phyloP scores from a whole-genome alignment of 1,140 invertebrate species.

The Megalopta genalis region DNA sequence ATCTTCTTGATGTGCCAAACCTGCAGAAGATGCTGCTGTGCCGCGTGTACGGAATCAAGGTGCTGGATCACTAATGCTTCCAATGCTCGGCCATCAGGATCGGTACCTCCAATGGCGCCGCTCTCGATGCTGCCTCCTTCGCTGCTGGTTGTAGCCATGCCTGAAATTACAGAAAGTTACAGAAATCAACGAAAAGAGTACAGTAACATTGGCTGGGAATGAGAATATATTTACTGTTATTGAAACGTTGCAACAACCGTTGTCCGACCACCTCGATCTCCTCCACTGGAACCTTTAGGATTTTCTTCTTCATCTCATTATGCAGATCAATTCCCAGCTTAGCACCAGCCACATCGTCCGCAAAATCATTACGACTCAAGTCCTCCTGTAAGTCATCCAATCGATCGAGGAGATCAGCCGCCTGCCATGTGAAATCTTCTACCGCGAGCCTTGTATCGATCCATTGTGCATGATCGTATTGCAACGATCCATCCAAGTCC shows the following conservation, averaged over 20 bases:
- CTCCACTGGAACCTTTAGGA: slow-evolving; percentile 95
- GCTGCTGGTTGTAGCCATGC: slow-evolving; percentile 62
- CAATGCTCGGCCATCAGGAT: slow-evolving; percentile 86
- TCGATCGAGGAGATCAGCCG: slow-evolving; percentile 93
- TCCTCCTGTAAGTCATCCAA: slow-evolving; percentile 95
- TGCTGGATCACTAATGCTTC: slow-evolving; percentile 87
- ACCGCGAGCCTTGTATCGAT: slow-evolving; percentile 95
- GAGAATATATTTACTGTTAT: slow-evolving; percentile 60
- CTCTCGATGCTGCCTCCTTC: slow-evolving; percentile 80
- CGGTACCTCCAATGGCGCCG: slow-evolving; percentile 83
- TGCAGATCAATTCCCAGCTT: slow-evolving; percentile 95
- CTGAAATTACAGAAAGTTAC: slow-evolving; percentile 43
- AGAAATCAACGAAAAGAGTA: neutral
- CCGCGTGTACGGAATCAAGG: slow-evolving; percentile 90
- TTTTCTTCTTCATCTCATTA: slow-evolving; percentile 96
- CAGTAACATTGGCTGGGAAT: neutral
- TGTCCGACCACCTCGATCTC: slow-evolving; percentile 91
- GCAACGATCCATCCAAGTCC: slow-evolving; percentile 95
- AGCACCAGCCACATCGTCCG: slow-evolving; percentile 94
- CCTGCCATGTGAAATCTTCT: slow-evolving; percentile 97
- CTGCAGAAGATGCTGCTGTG: slow-evolving; percentile 94
- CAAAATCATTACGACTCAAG: slow-evolving; percentile 93
- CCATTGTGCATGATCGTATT: slow-evolving; percentile 98
- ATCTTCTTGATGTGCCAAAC: slow-evolving; percentile 96
- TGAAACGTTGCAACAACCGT: slow-evolving; percentile 83